phyloP scores from a whole-genome alignment of 2,888 invertebrate species.

The Barypeithes pellucidus region DNA sequence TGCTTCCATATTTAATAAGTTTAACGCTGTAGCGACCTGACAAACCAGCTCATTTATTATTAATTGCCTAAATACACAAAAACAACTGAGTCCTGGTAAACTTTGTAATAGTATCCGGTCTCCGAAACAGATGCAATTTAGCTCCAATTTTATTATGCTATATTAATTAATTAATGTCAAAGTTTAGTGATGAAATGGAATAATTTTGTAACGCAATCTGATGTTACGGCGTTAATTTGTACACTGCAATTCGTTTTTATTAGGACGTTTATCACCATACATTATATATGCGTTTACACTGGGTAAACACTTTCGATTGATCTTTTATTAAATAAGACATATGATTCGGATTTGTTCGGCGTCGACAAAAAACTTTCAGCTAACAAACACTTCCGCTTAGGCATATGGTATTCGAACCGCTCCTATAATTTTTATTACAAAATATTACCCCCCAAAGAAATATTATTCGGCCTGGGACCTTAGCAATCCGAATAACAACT shows the following conservation, averaged over 20 bases:
- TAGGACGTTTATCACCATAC: slow-evolving; percentile 10
- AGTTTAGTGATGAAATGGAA: slow-evolving; percentile 52
- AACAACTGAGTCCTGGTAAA: slow-evolving; percentile 51
- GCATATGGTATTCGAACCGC: too few relatives aligned
- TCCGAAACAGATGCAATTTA: slow-evolving; percentile 52
- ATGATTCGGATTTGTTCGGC: too few relatives aligned
- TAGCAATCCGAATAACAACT: too few relatives aligned
- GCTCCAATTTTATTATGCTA: slow-evolving; percentile 52
- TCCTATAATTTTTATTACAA: too few relatives aligned
- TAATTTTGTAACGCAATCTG: slow-evolving; percentile 52
- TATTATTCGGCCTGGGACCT: too few relatives aligned
- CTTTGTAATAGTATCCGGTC: slow-evolving; percentile 51
- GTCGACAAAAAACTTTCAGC: too few relatives aligned
- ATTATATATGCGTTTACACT: too few relatives aligned
- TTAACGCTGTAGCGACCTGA: slow-evolving; percentile 52
- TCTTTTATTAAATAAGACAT: too few relatives aligned
- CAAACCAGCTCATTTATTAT: slow-evolving; percentile 54
- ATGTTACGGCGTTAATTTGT: slow-evolving; percentile 40
- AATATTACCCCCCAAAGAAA: too few relatives aligned
- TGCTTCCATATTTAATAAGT: slow-evolving; percentile 52
- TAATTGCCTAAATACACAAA: slow-evolving; percentile 54
- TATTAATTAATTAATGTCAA: slow-evolving; percentile 55
- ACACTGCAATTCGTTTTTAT: slow-evolving; percentile 33
- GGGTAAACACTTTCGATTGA: not conserved
- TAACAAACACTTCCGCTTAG: too few relatives aligned